Evolutionary conservation across 2,113 vertebrate species (phyloP).

Genomic region (Drymodes brunneopygia): DNA sequence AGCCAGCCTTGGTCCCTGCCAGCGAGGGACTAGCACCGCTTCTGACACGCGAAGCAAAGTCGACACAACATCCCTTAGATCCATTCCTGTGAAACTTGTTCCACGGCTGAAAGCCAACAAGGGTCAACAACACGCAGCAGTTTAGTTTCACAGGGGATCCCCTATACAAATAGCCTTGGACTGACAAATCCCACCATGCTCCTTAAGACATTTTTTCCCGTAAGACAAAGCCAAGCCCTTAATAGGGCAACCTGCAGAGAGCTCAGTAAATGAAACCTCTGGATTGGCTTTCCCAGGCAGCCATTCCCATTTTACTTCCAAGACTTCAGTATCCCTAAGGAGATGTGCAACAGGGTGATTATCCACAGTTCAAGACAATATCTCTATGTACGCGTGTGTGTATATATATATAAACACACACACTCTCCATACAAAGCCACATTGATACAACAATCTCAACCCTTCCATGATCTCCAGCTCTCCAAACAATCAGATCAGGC

Average conservation of each 20-base stretch:
- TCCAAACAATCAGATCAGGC: not conserved
- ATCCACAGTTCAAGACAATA: not conserved
- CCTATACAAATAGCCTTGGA: not conserved
- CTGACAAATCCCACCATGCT: not conserved
- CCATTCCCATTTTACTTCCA: not conserved
- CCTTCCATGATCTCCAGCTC: not conserved
- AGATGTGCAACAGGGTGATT: not conserved
- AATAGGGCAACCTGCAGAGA: not conserved
- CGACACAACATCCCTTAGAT: not conserved
- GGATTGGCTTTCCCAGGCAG: not conserved
- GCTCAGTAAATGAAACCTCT: not conserved
- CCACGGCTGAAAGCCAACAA: not conserved
- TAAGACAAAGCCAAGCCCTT: not conserved
- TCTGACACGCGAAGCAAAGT: not conserved
- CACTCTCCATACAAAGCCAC: not conserved
- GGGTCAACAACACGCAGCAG: not conserved
- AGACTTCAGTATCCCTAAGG: not conserved
- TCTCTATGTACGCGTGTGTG: not conserved
- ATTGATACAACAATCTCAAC: not conserved
- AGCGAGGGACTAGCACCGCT: not conserved
- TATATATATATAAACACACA: not conserved
- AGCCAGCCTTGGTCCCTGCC: not conserved
- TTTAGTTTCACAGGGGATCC: not conserved
- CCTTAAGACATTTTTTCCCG: not conserved
- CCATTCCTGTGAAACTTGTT: not conserved